Conservation (phyloP, 2,888 invertebrate genomes). For the Kuschelorhynchus macadamiae region DNA sequence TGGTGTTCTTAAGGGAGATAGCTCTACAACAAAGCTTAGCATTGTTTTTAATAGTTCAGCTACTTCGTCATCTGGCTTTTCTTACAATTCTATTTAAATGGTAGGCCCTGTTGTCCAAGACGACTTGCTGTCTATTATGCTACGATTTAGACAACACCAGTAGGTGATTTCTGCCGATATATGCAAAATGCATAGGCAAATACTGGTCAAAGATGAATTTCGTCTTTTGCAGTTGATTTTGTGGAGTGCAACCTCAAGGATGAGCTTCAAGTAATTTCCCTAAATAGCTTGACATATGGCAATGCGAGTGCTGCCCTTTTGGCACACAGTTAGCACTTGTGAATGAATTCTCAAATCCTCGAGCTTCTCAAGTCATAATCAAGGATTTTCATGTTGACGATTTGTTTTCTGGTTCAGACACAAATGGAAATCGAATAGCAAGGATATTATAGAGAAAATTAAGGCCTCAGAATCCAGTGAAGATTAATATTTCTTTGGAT, state of each 20-base stretch:
- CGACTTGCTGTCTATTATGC: background rate
- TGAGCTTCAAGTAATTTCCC: too few relatives aligned
- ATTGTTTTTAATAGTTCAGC: background rate
- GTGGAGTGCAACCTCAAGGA: background rate
- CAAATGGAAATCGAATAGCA: background rate
- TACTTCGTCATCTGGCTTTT: background rate
- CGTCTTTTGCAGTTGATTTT: background rate
- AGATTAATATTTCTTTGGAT: too few relatives aligned
- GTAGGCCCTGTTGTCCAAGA: background rate
- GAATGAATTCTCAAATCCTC: background rate
- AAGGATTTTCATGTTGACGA: background rate
- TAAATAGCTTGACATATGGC: too few relatives aligned
- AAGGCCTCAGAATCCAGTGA: background rate
- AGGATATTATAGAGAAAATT: background rate
- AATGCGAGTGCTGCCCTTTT: background rate
- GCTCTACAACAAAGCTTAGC: background rate
- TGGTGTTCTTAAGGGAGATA: background rate
- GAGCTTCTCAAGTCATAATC: background rate
- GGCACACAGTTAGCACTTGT: background rate
- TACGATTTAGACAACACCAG: background rate
- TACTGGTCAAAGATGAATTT: background rate
- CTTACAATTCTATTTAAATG: constrained; percentile 1
- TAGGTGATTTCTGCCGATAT: too few relatives aligned
- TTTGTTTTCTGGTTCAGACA: background rate
- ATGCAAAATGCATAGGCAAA: background rate